These are phyloP conservation scores for Drosophila paramelanica DNA, from an alignment of 2,888 invertebrate species.

Conservation along the genomic window DNA sequence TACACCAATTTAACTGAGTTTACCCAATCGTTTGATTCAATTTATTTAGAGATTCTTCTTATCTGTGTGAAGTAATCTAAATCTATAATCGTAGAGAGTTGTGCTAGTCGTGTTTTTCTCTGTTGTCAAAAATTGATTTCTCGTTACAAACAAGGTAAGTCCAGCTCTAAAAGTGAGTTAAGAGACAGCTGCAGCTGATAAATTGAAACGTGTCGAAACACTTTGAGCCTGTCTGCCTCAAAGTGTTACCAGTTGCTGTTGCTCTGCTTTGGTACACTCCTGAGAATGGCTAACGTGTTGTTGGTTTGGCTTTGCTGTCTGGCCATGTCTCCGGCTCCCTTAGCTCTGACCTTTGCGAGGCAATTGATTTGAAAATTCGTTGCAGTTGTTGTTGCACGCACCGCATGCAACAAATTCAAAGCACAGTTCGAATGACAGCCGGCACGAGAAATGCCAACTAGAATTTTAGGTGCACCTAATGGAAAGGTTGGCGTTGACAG, in stretches of 20 bases:
- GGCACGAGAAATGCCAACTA: constrained; percentile 1
- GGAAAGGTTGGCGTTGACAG: constrained; percentile 7
- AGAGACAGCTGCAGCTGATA: neutral
- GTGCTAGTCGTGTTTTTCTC: no score
- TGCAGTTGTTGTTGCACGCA: constrained; percentile 5
- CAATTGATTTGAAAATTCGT: constrained; percentile 10
- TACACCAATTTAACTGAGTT: no score
- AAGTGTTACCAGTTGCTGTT: neutral
- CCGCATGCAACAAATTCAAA: constrained; percentile 16
- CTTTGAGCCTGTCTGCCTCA: neutral
- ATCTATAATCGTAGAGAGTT: no score
- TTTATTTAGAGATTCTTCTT: no score
- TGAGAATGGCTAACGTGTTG: constrained; percentile 17
- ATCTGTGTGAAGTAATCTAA: no score
- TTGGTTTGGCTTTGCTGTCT: constrained; percentile 1
- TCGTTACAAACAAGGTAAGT: neutral
- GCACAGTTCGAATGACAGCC: constrained; percentile 1
- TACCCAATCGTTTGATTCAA: no score
- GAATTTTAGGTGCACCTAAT: constrained; percentile 5
- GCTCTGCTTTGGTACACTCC: neutral
- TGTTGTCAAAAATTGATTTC: no score
- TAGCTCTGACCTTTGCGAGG: neutral
- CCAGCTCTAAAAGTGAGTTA: neutral
- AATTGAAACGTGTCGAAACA: constrained; percentile 24
- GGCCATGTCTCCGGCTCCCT: neutral